Evolutionary conservation across 2,113 vertebrate species (phyloP), one percentile per base, ranked within the genome.

Genomic region (Hippopotamus amphibius): DNA sequence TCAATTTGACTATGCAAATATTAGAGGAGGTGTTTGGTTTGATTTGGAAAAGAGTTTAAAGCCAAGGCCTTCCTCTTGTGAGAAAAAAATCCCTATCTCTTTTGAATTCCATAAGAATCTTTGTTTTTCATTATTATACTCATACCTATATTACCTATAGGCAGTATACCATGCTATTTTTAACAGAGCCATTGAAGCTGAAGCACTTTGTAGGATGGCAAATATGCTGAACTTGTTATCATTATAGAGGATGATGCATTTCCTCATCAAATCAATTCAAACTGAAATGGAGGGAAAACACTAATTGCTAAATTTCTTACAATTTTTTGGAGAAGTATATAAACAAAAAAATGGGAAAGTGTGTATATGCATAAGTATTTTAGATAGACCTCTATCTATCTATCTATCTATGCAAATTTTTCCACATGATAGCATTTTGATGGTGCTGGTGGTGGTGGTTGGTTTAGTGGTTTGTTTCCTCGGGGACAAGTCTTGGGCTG

Each of bases 1-100:
- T 88, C 92, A 94, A 93, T 93, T 68, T 94, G 59, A 92, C 63
- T 94, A 28, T 92, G 43, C 46, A 96, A 93, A 96, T 86, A 85
- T 84, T 61, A 89, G 15, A 83, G 3, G 19, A 76, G 1, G 4
- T 43, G 12, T 82, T 88, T 81, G n/a, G 16, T 53, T 80, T 96
- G 71, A 95, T 37, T 93, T 82, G 53, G 82, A 19, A 33, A 82
- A 87, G 3, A 82, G 1, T 76, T 74, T 71, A 76, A 93, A n/a
- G 33, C 0, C 21, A 96, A 53, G 0, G 55, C 8, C 71, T 28
- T 92, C 1, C 55, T 88, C 71, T 26, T 53, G 30, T 30, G 48
- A 91, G 26, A 85, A 90, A 90, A 90, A 89, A 66, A 68, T 26
- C 69, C 7, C 19, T 37, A 33, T 53, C 0, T 72, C 53, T 72